Percentiles rank a stretch among this genome's conserved stretches.
These are phyloP conservation scores for Sarcoramphus papa DNA, from an alignment of 2,797 vertebrate genomes.

Conservation along the genomic window DNA sequence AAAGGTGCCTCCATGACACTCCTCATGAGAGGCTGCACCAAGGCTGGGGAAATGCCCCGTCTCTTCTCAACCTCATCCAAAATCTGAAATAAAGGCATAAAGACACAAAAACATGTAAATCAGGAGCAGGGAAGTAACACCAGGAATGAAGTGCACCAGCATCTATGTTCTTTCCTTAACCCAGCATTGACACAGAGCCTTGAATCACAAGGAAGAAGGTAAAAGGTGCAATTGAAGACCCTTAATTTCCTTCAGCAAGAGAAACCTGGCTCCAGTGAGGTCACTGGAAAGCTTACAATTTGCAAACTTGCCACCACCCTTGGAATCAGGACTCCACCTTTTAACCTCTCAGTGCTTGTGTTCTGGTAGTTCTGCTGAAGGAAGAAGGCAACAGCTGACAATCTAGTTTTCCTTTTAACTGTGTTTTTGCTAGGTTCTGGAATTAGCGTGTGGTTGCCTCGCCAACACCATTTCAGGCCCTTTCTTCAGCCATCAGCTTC, in stretches of 20 bases:
- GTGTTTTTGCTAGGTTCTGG: background rate
- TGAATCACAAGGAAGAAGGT: background rate
- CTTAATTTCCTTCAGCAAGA: background rate
- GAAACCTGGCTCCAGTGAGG: background rate
- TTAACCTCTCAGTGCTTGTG: background rate
- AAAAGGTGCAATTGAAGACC: background rate
- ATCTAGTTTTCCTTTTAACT: background rate
- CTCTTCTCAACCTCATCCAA: constrained; percentile 97
- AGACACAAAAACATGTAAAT: background rate
- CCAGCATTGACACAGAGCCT: fast-evolving
- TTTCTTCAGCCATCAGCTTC: background rate
- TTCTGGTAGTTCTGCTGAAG: background rate
- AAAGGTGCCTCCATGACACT: constrained; percentile 98
- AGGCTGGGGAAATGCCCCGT: constrained; percentile 91
- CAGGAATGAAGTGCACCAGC: background rate
- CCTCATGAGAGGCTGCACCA: constrained; percentile 98
- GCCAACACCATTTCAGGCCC: background rate
- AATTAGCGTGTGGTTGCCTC: background rate
- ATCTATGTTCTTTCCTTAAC: background rate
- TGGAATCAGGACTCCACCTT: background rate
- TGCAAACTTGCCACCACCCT: background rate
- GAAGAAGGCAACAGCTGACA: background rate
- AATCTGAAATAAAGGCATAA: constrained; percentile 76
- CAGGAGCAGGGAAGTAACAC: background rate
- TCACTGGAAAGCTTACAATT: background rate